phyloP scores from a whole-genome alignment of 2,797 vertebrate species.

The Leptodactylus fallax region DNA sequence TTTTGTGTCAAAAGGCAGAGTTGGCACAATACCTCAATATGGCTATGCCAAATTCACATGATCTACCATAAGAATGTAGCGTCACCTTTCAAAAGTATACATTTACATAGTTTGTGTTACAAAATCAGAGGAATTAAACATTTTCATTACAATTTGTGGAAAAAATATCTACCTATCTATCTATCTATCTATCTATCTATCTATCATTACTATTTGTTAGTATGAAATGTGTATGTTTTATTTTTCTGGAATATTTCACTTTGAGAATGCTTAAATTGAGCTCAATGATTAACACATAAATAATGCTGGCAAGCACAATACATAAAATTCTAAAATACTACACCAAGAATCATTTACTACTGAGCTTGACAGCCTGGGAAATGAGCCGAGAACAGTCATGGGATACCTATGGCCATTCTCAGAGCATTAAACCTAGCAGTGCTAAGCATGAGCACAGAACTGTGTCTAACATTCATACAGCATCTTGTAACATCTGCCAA shows the following conservation, averaged over 20 bases:
- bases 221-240: not conserved
- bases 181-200: too few species aligned
- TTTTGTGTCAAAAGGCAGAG: too few species aligned
- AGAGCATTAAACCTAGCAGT: conserved; percentile 52
- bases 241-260: not conserved
- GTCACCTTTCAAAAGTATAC: too few species aligned
- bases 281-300: conserved; percentile 10
- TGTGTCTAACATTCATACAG: conserved; percentile 47
- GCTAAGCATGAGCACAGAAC: conserved; percentile 28
- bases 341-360: conserved; percentile 22
- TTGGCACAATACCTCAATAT: too few species aligned
- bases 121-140: too few species aligned
- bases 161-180: too few species aligned
- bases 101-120: too few species aligned
- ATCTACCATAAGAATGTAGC: too few species aligned
- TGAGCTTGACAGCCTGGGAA: conserved; percentile 47
- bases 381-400: conserved; percentile 46
- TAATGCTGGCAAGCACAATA: conserved; percentile 41
- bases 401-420: conserved; percentile 41
- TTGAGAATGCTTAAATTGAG: not conserved
- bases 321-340: conserved; percentile 39
- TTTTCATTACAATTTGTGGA: too few species aligned
- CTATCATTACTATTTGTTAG: not conserved
- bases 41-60: too few species aligned
- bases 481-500: conserved; percentile 49